Conservation (phyloP, 2,113 vertebrate genomes). For the Polypterus senegalus region DNA sequence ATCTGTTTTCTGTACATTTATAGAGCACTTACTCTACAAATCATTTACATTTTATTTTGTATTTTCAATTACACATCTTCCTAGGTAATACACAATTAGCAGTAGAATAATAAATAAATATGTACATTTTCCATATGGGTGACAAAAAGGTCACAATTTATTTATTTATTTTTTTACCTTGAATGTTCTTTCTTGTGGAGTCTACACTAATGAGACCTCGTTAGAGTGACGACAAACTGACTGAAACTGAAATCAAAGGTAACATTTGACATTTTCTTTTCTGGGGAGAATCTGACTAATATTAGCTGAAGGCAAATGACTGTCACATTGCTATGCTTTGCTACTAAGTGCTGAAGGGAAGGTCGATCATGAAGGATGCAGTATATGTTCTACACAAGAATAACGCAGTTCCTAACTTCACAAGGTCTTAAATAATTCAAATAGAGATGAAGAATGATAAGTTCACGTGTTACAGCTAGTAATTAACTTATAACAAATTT, state of each 20-base stretch:
- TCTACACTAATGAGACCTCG: background rate
- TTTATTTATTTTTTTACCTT: background rate
- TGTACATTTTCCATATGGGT: too few species aligned
- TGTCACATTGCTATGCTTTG: conserved; percentile 4
- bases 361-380: conserved; percentile 12
- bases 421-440: conserved; percentile 8
- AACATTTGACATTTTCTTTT: conserved; percentile 2
- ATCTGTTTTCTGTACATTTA: too few species aligned
- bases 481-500: too few species aligned
- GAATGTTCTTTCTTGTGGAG: background rate
- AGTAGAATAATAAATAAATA: too few species aligned
- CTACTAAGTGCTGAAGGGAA: conserved; percentile 6
- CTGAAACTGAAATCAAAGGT: conserved; percentile 1
- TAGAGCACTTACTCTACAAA: too few species aligned
- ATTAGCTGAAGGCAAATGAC: background rate
- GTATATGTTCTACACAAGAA: too few species aligned
- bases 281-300: conserved; percentile 4
- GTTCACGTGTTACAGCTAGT: too few species aligned
- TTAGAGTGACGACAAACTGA: background rate
- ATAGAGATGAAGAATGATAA: background rate
- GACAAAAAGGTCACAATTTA: background rate
- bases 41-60: too few species aligned
- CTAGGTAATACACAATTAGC: too few species aligned
- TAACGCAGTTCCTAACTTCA: background rate
- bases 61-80: too few species aligned